Percentiles rank a stretch among this genome's conserved stretches.
Conservation (phyloP, 2,888 invertebrate genomes). For the Elmis aenea region DNA sequence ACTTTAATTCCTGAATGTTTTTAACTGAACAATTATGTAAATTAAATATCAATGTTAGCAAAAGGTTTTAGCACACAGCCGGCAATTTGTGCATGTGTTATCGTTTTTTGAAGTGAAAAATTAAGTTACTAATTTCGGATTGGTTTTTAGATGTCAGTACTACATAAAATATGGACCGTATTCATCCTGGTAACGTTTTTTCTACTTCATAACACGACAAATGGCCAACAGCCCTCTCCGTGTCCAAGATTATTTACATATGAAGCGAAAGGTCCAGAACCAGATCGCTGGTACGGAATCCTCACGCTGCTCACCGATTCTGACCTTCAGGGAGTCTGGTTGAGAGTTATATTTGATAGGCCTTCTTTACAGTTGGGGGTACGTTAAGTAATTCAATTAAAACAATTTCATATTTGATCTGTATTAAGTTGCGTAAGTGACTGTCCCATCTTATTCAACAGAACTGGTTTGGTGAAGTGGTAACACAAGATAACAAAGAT, state of each 20-base stretch:
- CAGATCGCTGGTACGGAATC: conserved; percentile 58
- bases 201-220: too few species aligned
- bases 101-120: too few species aligned
- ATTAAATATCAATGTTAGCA: too few species aligned
- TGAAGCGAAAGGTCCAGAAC: conserved; percentile 49
- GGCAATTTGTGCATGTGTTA: too few species aligned
- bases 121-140: too few species aligned
- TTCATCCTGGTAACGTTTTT: too few species aligned
- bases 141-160: too few species aligned
- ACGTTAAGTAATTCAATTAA: conserved; percentile 4
- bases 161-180: too few species aligned
- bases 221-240: conserved; percentile 35
- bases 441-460: not conserved
- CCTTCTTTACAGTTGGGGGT: conserved; percentile 17
- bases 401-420: too few species aligned
- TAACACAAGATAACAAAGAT: conserved; percentile 51
- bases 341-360: conserved; percentile 47
- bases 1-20: too few species aligned
- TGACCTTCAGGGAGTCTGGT: conserved; percentile 48
- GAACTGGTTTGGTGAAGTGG: conserved; percentile 56
- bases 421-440: not conserved
- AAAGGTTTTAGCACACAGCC: too few species aligned
- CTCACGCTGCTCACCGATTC: conserved; percentile 52
- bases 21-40: too few species aligned
- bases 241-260: conserved; percentile 59